Evolutionary conservation across 2,888 invertebrate genomes (phyloP).

Genomic region (Drosophila nigricruria): DNA sequence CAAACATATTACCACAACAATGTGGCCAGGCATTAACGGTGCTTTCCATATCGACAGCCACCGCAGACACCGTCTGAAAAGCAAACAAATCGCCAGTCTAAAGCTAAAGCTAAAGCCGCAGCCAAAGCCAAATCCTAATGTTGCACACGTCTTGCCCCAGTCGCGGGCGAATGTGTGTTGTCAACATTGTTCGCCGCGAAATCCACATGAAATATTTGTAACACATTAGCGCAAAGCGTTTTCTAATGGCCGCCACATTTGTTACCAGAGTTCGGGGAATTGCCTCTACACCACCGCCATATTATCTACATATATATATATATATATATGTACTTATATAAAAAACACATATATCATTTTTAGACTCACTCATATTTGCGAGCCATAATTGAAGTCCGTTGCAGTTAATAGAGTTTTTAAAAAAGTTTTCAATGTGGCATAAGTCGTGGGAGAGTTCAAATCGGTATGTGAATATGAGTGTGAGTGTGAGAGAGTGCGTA

Average conservation of each 20-base stretch:
- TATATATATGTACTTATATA: slow-evolving; percentile 28
- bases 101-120: slow-evolving; percentile 9
- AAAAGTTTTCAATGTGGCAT: slow-evolving; percentile 5
- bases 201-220: slow-evolving; percentile 75
- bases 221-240: slow-evolving; percentile 77
- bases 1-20: slow-evolving; percentile 80
- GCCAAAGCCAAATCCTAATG: slow-evolving; percentile 24
- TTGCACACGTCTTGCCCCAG: slow-evolving; percentile 20
- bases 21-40: slow-evolving; percentile 74
- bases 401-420: slow-evolving; percentile 59
- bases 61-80: slow-evolving; percentile 42
- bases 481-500: not conserved
- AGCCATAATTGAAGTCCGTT: slow-evolving; percentile 43
- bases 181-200: slow-evolving; percentile 48
- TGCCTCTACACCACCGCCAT: slow-evolving; percentile 7
- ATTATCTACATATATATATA: slow-evolving; percentile 9
- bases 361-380: slow-evolving; percentile 29
- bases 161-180: slow-evolving; percentile 19
- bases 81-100: slow-evolving; percentile 47
- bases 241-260: slow-evolving; percentile 74
- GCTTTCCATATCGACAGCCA: slow-evolving; percentile 52
- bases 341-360: slow-evolving; percentile 58
- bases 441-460: slow-evolving; percentile 46
- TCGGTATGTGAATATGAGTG: not conserved
- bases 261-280: slow-evolving; percentile 51